These are phyloP conservation scores for Drosophila parthenogenetica DNA, from an alignment of 2,888 invertebrate genomes.

Conservation along the genomic window DNA sequence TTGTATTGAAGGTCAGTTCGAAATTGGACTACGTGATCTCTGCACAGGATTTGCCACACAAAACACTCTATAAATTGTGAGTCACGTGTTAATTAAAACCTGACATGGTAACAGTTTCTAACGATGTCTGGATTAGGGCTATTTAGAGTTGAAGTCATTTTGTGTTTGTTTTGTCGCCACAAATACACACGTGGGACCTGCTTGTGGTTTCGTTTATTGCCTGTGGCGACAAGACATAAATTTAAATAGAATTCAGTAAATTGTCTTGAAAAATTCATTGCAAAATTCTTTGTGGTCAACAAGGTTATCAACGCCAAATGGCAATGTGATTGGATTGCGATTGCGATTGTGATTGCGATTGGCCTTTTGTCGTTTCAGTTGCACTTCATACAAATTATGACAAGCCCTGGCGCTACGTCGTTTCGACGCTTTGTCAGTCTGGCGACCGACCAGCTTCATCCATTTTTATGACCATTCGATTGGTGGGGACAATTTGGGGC, in stretches of 20 bases:
- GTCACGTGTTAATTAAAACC: conserved; percentile 54
- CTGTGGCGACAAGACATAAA: conserved; percentile 57
- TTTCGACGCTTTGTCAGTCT: neutral
- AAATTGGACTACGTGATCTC: conserved; percentile 48
- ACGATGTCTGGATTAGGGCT: conserved; percentile 26
- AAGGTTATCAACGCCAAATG: conserved; percentile 73
- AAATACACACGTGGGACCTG: conserved; percentile 21
- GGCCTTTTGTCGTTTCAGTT: conserved; percentile 43
- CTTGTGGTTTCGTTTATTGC: conserved; percentile 56
- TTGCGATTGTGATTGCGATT: conserved; percentile 18
- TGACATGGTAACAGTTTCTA: conserved; percentile 24
- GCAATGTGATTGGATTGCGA: conserved; percentile 24
- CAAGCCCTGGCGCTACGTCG: conserved; percentile 36
- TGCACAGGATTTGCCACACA: conserved; percentile 49
- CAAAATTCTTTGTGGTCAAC: conserved; percentile 73
- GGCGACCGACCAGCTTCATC: conserved; percentile 39
- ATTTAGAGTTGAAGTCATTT: conserved; percentile 5
- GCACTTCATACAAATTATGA: conserved; percentile 64
- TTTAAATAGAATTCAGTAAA: conserved; percentile 46
- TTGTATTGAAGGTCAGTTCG: conserved; percentile 60
- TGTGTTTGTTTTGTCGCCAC: conserved; percentile 7
- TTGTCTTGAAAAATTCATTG: conserved; percentile 58
- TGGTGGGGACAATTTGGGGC: conserved; percentile 9
- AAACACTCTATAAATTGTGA: conserved; percentile 34
- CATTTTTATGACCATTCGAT: conserved; percentile 26